These are phyloP conservation scores for Eupithecia dodoneata DNA, from an alignment of 2,888 invertebrate genomes.

Conservation along the genomic window DNA sequence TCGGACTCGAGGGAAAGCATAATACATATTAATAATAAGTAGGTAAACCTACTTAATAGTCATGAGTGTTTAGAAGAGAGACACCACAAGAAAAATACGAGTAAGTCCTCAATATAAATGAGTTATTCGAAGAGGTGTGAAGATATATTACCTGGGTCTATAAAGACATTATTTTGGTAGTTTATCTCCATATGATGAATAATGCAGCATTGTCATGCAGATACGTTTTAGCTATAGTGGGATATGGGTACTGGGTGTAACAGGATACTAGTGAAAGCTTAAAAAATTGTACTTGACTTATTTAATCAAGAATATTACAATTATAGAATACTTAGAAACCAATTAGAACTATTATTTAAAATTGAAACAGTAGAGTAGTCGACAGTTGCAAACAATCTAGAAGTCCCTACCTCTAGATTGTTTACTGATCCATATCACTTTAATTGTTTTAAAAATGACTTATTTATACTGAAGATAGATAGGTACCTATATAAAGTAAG, in stretches of 20 bases:
- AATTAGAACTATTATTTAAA: background rate
- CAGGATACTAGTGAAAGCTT: conserved; percentile 2
- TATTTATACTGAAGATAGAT: too few relatives aligned
- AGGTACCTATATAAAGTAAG: too few relatives aligned
- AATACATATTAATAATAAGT: background rate
- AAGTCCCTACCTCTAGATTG: background rate
- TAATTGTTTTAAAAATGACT: too few relatives aligned
- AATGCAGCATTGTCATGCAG: conserved; percentile 64
- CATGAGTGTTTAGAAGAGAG: background rate
- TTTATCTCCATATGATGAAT: conserved; percentile 60
- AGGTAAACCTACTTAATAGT: background rate
- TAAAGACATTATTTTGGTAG: conserved; percentile 43
- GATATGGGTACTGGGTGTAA: background rate
- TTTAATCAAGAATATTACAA: background rate
- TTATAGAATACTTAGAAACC: background rate
- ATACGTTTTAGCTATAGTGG: conserved; percentile 34
- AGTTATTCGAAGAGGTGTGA: conserved; percentile 36
- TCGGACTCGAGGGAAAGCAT: background rate
- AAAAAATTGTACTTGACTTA: background rate
- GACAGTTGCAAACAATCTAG: background rate
- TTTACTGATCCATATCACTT: background rate
- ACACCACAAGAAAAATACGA: conserved; percentile 17
- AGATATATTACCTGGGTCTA: conserved; percentile 32
- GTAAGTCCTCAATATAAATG: conserved; percentile 18
- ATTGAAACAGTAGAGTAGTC: background rate